Base-by-base conservation (phyloP, 2,888 invertebrate genomes). In the Ennomos quercinarius region DNA sequence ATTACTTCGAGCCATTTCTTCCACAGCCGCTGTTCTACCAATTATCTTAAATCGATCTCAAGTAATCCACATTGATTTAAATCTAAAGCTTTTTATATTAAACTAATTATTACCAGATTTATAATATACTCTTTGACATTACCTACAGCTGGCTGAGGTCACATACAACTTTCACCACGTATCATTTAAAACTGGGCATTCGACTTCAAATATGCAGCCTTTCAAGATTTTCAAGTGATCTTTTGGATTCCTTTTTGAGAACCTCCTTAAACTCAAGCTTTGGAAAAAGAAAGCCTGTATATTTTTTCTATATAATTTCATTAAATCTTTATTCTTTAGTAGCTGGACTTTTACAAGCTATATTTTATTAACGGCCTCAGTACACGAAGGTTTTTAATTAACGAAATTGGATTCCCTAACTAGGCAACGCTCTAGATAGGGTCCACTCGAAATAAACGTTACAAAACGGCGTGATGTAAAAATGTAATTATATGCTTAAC, bases 361-460 rank as follows among this genome's bases (percentile, higher is more conserved):
- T 71, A 72, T 72, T 74, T 74, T 66, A 70, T 71, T 76, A 78
- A 78, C 72, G 75, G 70, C 72, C 68, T 56, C 65, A 63, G 63
- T 69, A 70, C 76, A 78, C 72, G 76, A 77, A 77, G 71, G 64
- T 74, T 79, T 81, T 79, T 78, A 81, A 81, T 83, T 78, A 83
- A 76, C 67, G 57, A 73, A 80, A 81, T 81, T 79, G 78, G 68
- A 74, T 77, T 74, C 71, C 66, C 68, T 59, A 66, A 72, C 74
- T 53, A 38, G 52, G 27, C 35, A 39, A 48, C 61, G 59, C 63
- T 50, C 49, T 63, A 57, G 39, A 65, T 67, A 56, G 56, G 64
- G 61, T 64, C 36, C 44, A 52, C 58, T 68, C 54, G 43, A 66
- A 64, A 62, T 67, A 61, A 70, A 62, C 64, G 61, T 57, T 57